A percentile compares a stretch with the other conserved stretches of the same genome.
These are phyloP conservation scores for Amphipoea oculea DNA, from an alignment of 2,888 invertebrate species.

Conservation along the genomic window DNA sequence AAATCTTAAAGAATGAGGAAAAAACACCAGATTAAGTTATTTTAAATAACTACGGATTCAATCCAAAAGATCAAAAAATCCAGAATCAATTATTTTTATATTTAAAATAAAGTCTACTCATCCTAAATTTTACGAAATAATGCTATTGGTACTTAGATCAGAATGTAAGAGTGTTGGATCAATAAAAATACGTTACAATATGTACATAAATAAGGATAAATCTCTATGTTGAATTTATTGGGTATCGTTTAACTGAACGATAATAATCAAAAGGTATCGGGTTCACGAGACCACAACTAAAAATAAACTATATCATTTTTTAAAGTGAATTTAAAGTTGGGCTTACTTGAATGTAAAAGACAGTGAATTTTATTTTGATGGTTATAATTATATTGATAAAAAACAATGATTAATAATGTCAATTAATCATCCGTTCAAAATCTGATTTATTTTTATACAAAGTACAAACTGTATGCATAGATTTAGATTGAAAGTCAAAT, in stretches of 20 bases:
- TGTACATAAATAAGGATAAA: constrained; percentile 56
- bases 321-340: constrained; percentile 21
- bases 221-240: constrained; percentile 67
- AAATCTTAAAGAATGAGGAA: neutral
- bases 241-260: constrained; percentile 69
- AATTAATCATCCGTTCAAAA: neutral
- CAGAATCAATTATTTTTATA: neutral
- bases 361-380: neutral
- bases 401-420: neutral
- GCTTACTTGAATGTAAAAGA: constrained; percentile 5
- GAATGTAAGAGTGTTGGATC: constrained; percentile 16
- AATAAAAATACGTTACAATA: constrained; percentile 49
- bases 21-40: neutral
- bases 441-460: too few species aligned
- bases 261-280: constrained; percentile 69
- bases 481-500: neutral
- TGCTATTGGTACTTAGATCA: constrained; percentile 20
- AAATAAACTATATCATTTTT: constrained; percentile 61
- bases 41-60: neutral
- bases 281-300: constrained; percentile 62
- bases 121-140: constrained; percentile 11
- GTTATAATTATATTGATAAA: neutral
- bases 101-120: neutral
- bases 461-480: too few species aligned
- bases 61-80: neutral